Evolutionary conservation across 2,113 vertebrate genomes (phyloP).

Genomic region (Myanophis thanlyinensis): DNA sequence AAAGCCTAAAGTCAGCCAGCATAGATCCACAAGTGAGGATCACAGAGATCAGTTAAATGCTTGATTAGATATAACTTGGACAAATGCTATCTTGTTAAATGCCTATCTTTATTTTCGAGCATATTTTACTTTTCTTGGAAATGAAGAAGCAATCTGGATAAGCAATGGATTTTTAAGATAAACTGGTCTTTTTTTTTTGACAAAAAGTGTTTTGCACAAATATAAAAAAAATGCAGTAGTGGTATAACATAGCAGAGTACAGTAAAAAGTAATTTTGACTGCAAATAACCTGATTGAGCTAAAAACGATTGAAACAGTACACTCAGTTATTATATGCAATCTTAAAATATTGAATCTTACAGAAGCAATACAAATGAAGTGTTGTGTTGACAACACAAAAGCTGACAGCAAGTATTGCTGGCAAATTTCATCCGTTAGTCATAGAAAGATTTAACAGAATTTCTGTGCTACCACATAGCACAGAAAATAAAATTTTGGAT

Average conservation of each 20-base stretch:
- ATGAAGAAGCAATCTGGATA: neutral
- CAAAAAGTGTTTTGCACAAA: neutral
- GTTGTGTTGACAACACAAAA: too few species aligned
- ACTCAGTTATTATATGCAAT: neutral
- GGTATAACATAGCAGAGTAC: neutral
- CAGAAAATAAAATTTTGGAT: neutral
- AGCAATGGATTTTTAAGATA: neutral
- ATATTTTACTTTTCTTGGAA: neutral
- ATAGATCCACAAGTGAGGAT: neutral
- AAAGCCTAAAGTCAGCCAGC: neutral
- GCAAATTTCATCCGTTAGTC: neutral
- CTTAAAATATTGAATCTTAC: neutral
- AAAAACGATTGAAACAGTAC: neutral
- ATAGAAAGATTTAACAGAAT: neutral
- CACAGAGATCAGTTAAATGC: neutral
- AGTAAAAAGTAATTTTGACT: neutral
- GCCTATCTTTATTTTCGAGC: neutral
- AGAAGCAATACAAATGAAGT: neutral
- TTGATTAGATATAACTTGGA: neutral
- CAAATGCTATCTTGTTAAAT: neutral
- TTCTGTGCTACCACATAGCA: neutral
- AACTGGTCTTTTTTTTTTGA: neutral
- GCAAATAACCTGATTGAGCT: neutral
- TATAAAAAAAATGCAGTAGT: neutral
- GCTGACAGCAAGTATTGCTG: neutral